phyloP scores from a whole-genome alignment of 1,140 invertebrate genomes.

The Apis mellifera region Amel_HAv3.1 CM009940.2:9344001-9344500 shows the following conservation, averaged over 20 bases:
- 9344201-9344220: no score
- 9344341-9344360: slow-evolving; percentile 57
- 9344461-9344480: slow-evolving; percentile 37
- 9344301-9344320: slow-evolving; percentile 66
- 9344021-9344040: not conserved
- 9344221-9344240: no score
- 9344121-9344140: slow-evolving; percentile 51
- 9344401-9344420: slow-evolving; percentile 48
- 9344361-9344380: slow-evolving; percentile 65
- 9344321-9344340: slow-evolving; percentile 66
- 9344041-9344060: not conserved
- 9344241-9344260: not conserved
- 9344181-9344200: not conserved
- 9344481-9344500: slow-evolving; percentile 66
- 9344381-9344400: slow-evolving; percentile 62
- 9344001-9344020: not conserved
- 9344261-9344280: slow-evolving; percentile 55
- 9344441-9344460: slow-evolving; percentile 45
- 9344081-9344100: slow-evolving; percentile 65
- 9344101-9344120: slow-evolving; percentile 60
- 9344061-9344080: slow-evolving; percentile 30
- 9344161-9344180: slow-evolving; percentile 66
- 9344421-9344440: slow-evolving; percentile 52
- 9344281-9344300: slow-evolving; percentile 71
- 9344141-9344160: slow-evolving; percentile 66